These are phyloP conservation scores for Silvanus unidentatus DNA, from an alignment of 2,888 invertebrate genomes.

Conservation along the genomic window DNA sequence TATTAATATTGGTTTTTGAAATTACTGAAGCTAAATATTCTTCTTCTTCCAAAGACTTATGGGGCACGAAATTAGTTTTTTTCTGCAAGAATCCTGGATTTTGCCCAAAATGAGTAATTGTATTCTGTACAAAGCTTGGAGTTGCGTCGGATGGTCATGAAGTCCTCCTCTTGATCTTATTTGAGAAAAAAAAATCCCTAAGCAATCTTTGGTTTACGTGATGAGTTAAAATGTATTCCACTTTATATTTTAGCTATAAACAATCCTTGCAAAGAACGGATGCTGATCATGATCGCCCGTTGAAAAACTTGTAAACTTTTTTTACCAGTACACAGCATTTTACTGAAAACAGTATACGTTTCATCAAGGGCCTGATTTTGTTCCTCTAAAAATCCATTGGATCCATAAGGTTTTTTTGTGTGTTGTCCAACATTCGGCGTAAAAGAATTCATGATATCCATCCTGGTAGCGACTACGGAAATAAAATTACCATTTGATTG, in stretches of 20 bases:
- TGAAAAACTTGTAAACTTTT: conserved; percentile 9
- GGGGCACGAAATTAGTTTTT: neutral
- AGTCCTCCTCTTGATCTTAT: neutral
- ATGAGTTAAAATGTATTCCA: conserved; percentile 21
- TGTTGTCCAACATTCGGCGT: conserved; percentile 11
- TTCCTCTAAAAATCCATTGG: conserved; percentile 14
- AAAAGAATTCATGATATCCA: conserved; percentile 24
- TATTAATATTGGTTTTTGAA: neutral
- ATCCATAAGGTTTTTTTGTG: conserved; percentile 20
- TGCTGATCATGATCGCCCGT: conserved; percentile 11
- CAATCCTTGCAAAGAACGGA: conserved; percentile 8
- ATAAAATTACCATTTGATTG: conserved; percentile 23
- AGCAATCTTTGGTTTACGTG: conserved; percentile 22
- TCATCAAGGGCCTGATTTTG: conserved; percentile 20
- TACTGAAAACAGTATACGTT: conserved; percentile 6
- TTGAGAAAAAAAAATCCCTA: conserved; percentile 15
- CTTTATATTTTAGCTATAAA: conserved; percentile 10
- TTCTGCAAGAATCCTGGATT: neutral
- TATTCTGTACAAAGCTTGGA: neutral
- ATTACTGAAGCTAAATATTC: neutral
- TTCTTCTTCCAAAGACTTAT: neutral
- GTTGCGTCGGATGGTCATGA: neutral
- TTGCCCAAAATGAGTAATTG: neutral
- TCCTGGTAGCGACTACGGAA: conserved; percentile 27
- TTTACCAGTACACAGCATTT: conserved; percentile 11